phyloP scores from a whole-genome alignment of 2,888 invertebrate species.

The Automeris io region DNA sequence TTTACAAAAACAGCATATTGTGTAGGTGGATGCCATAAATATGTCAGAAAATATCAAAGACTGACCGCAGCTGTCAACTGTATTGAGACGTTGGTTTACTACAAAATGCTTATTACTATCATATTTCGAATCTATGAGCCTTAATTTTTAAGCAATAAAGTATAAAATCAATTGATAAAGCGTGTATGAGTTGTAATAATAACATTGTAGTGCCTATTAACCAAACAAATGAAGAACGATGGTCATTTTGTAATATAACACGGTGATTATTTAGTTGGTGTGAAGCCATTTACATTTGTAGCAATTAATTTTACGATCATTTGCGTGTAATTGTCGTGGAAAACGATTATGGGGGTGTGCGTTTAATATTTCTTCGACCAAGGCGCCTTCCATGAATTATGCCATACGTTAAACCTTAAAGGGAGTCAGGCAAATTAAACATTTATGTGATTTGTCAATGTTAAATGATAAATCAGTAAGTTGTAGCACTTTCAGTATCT shows the following conservation, averaged over 20 bases:
- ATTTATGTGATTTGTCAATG: too few relatives aligned
- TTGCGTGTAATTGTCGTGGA: constrained; percentile 66
- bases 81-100: constrained; percentile 52
- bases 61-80: constrained; percentile 65
- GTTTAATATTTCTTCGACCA: constrained; percentile 7
- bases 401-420: too few relatives aligned
- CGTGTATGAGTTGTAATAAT: not conserved
- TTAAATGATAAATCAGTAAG: too few relatives aligned
- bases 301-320: constrained; percentile 68
- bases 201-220: constrained; percentile 1
- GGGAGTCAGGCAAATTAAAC: too few relatives aligned
- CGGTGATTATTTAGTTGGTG: constrained; percentile 40
- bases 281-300: constrained; percentile 48
- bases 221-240: constrained; percentile 21
- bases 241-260: constrained; percentile 50
- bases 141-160: constrained; percentile 14
- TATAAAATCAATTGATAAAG: not conserved
- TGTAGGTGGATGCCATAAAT: constrained; percentile 52
- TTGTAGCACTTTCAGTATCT: too few relatives aligned
- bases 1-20: not conserved
- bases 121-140: not conserved
- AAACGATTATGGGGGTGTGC: constrained; percentile 53
- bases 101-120: constrained; percentile 13
- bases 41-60: constrained; percentile 37
- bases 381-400: too few relatives aligned